Evolutionary conservation across 2,888 invertebrate species (phyloP).

Genomic region (Nemotelus nigrinus): DNA sequence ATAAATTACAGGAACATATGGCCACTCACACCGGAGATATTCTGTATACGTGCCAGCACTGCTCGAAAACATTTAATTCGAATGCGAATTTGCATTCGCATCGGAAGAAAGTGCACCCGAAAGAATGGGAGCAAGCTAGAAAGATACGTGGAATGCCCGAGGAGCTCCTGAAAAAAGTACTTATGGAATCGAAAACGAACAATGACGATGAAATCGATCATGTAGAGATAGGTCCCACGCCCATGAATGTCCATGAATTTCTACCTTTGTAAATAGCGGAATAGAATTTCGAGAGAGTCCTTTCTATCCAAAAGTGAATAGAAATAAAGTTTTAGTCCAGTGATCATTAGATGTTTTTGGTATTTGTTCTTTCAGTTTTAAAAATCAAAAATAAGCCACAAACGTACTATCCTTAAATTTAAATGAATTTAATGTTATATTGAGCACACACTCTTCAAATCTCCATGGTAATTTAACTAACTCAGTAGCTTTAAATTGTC

Average conservation of each 20-base stretch:
- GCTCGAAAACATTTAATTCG: conserved; percentile 56
- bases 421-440: too few species aligned
- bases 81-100: conserved; percentile 35
- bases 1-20: conserved; percentile 49
- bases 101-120: conserved; percentile 27
- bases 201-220: background rate
- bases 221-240: background rate
- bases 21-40: conserved; percentile 53
- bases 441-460: too few species aligned
- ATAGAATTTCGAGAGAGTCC: background rate
- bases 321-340: too few species aligned
- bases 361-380: too few species aligned
- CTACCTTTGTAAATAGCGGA: conserved; percentile 38
- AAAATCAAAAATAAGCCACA: too few species aligned
- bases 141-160: conserved; percentile 35
- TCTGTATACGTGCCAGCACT: conserved; percentile 56
- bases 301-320: too few species aligned
- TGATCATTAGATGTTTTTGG: too few species aligned
- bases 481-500: background rate
- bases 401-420: too few species aligned
- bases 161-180: conserved; percentile 9
- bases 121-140: conserved; percentile 35
- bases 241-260: background rate
- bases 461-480: background rate
- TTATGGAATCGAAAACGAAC: conserved; percentile 6